phyloP scores from a whole-genome alignment of 2,797 vertebrate genomes.

The Gallinago solitaria region DNA sequence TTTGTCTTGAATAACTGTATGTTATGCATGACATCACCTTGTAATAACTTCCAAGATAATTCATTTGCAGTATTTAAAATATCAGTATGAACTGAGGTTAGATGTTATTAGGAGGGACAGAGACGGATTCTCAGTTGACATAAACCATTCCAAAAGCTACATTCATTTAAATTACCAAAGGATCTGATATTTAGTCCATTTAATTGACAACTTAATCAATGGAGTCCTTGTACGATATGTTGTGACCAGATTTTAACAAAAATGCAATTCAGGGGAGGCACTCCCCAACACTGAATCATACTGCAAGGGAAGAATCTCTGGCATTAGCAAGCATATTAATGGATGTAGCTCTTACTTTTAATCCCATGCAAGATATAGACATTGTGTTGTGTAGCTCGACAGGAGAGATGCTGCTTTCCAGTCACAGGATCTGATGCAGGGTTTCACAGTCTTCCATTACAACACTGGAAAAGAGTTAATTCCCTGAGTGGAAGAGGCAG shows the following conservation, averaged over 20 bases:
- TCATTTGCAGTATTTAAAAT: neutral
- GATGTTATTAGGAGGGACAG: neutral
- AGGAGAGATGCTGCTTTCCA: neutral
- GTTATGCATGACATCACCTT: neutral
- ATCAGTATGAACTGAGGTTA: neutral
- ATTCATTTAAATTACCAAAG: neutral
- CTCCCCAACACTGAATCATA: neutral
- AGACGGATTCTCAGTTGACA: neutral
- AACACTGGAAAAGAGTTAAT: neutral
- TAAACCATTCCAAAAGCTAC: neutral
- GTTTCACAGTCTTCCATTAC: neutral
- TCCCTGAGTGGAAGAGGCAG: neutral
- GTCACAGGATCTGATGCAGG: neutral
- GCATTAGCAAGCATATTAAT: neutral
- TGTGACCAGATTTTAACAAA: neutral
- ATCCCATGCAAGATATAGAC: neutral
- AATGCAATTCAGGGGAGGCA: neutral
- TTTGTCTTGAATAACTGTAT: neutral
- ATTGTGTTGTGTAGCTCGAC: fast-evolving
- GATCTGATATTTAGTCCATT: neutral
- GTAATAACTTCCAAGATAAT: neutral
- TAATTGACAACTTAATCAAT: neutral
- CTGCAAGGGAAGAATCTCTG: neutral
- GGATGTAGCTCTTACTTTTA: neutral
- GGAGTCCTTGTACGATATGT: neutral